Conservation (phyloP, 2,797 vertebrate species). For the Brachymystax lenok region DNA sequence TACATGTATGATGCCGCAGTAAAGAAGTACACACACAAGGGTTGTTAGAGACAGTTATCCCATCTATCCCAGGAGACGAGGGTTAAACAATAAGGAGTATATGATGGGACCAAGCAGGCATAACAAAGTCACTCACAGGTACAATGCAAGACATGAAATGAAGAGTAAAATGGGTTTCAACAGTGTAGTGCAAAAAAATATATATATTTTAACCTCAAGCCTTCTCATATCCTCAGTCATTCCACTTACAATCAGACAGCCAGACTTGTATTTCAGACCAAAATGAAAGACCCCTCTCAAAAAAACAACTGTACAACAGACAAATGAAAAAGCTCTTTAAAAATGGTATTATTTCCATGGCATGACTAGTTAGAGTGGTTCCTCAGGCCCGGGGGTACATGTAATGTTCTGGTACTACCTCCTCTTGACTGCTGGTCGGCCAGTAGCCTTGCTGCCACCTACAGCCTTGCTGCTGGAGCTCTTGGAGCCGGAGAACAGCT, state of each 20-base stretch:
- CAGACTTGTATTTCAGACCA: slow-evolving; percentile 32
- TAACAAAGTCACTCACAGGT: slow-evolving; percentile 24
- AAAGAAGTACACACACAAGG: slow-evolving; percentile 48
- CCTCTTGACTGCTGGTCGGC: slow-evolving; percentile 90
- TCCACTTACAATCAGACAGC: slow-evolving; percentile 49
- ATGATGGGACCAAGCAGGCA: slow-evolving; percentile 11
- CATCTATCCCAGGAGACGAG: slow-evolving; percentile 26
- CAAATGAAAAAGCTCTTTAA: slow-evolving; percentile 51
- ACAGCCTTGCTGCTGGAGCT: slow-evolving; percentile 89
- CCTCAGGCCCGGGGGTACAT: slow-evolving; percentile 9
- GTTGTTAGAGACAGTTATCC: slow-evolving; percentile 55
- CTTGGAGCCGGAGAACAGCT: slow-evolving; percentile 95
- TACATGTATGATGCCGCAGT: slow-evolving; percentile 62
- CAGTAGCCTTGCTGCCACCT: slow-evolving; percentile 89
- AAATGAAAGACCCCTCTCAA: slow-evolving; percentile 19
- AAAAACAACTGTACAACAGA: slow-evolving; percentile 66
- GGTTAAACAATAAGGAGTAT: slow-evolving; percentile 19
- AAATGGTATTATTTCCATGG: slow-evolving; percentile 50
- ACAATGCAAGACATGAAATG: slow-evolving; percentile 37
- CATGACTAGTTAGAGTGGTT: slow-evolving; percentile 35
- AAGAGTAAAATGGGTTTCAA: slow-evolving; percentile 48
- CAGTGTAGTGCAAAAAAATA: slow-evolving; percentile 55
- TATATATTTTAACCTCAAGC: background rate
- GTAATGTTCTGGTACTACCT: slow-evolving; percentile 81
- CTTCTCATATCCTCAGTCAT: slow-evolving; percentile 29